Evolutionary conservation across 2,113 vertebrate species (phyloP).

Genomic region (Sinocyclocheilus anshuiensis): DNA sequence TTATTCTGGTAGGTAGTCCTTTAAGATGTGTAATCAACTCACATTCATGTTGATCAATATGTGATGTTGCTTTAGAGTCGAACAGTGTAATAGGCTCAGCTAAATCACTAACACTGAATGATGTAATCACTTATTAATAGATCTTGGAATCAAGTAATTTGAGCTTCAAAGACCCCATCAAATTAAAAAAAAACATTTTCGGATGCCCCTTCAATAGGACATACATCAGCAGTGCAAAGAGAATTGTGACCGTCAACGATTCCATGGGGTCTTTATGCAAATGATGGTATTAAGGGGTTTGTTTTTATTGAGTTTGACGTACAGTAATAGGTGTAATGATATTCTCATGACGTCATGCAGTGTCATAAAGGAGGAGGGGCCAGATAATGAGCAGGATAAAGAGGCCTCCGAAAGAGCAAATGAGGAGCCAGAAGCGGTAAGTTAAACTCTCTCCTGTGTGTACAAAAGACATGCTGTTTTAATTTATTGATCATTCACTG

Average conservation of each 20-base stretch:
- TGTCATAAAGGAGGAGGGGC: constrained; percentile 82
- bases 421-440: constrained; percentile 82
- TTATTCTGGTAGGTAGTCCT: background rate
- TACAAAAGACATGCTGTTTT: background rate
- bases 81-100: background rate
- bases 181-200: background rate
- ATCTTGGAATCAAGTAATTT: background rate
- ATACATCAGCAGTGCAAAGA: background rate
- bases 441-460: constrained; percentile 56
- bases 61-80: background rate
- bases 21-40: background rate
- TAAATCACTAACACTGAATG: background rate
- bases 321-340: no score
- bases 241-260: background rate
- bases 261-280: background rate
- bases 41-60: constrained; percentile 30
- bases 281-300: background rate
- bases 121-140: background rate
- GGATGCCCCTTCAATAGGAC: background rate
- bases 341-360: constrained; percentile 66
- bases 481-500: no score
- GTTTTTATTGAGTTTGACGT: background rate
- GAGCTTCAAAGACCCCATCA: background rate
- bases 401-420: constrained; percentile 74
- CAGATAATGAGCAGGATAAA: constrained; percentile 87